Base-by-base conservation (phyloP, 2,797 vertebrate species). In the Galago senegalensis region DNA sequence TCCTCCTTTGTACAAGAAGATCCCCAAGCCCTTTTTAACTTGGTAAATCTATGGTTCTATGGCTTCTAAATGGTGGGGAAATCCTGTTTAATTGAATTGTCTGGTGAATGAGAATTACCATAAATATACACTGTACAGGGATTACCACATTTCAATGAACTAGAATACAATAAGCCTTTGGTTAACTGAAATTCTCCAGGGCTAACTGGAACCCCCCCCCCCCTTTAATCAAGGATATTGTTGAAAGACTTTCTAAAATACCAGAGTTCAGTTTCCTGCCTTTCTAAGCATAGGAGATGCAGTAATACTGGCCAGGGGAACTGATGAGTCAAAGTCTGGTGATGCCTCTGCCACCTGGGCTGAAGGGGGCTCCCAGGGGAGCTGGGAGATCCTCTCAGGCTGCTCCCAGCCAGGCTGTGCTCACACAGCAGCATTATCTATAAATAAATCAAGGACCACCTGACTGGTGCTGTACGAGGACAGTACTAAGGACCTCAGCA, bases 181-280 rank as follows among this genome's bases (percentile, higher is more conserved):
- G 94, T 94, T 93, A 91, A 87, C 70, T 87, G 86, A 91, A 91
- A 87, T 95, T 94, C 95, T 97, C 92, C 83, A 84, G 91, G 29
- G 93, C 91, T 95, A 91, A 89, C 86, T 89, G 94, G 93, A 97
- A 98, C 96, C 95, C 87, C 92, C 97, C 97, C 97, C 94, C 60
- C 89, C 37, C 37, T 94, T 88, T 91, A 69, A 93, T 79, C 92
- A 97, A 95, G 92, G 83, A 87, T 92, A 97, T 96, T 97, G 91
- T 96, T 94, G 70, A 81, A 84, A 97, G 95, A 65, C 70, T 95
- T 96, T 95, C 90, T 93, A 83, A 85, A 96, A 81, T 14, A 60
- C 70, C 12, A 7, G 69, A 43, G 58, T 29, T 61, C 31, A 25
- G 84, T 43, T 97, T 97, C 96, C 97, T 95, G 97, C 94, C 92